Conservation (phyloP, 2,888 invertebrate species). For the Doris montereyensis region DNA sequence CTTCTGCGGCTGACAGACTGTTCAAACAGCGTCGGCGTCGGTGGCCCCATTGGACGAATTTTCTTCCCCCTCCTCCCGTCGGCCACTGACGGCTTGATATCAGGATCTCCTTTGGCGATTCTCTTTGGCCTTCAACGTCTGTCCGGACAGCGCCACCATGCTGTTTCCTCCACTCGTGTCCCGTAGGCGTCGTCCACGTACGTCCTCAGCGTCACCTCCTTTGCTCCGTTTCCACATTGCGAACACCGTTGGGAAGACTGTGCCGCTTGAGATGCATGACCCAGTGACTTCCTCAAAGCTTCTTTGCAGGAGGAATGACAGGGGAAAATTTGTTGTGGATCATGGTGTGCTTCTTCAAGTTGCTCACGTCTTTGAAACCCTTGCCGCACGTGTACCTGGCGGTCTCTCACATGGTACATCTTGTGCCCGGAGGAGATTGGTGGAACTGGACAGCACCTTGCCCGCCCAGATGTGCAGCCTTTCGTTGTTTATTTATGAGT, state of each 20-base stretch:
- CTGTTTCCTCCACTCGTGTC: slow-evolving; percentile 41
- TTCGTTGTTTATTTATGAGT: no score
- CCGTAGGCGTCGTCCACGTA: slow-evolving; percentile 41
- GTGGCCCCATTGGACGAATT: no score
- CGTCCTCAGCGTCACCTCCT: slow-evolving; percentile 35
- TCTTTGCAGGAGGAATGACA: slow-evolving; percentile 37
- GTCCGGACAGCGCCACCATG: slow-evolving; percentile 36
- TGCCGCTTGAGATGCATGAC: slow-evolving; percentile 30
- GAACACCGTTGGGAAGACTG: slow-evolving; percentile 28
- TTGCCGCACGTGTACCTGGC: slow-evolving; percentile 37
- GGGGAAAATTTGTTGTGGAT: slow-evolving; percentile 39
- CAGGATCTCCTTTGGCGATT: slow-evolving; percentile 35
- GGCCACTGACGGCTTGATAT: background rate
- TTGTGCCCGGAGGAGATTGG: slow-evolving; percentile 40
- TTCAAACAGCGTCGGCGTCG: no score
- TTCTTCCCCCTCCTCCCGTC: no score
- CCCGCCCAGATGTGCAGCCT: no score
- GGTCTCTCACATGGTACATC: slow-evolving; percentile 39
- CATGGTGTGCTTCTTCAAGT: slow-evolving; percentile 39
- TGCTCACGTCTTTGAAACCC: slow-evolving; percentile 41
- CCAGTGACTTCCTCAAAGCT: slow-evolving; percentile 33
- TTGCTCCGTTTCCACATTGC: slow-evolving; percentile 29
- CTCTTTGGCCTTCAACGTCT: slow-evolving; percentile 39
- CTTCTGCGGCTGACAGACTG: no score
- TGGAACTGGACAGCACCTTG: slow-evolving; percentile 37